Conservation (phyloP, 1,140 invertebrate species). For the Dufourea novaeangliae region DNA sequence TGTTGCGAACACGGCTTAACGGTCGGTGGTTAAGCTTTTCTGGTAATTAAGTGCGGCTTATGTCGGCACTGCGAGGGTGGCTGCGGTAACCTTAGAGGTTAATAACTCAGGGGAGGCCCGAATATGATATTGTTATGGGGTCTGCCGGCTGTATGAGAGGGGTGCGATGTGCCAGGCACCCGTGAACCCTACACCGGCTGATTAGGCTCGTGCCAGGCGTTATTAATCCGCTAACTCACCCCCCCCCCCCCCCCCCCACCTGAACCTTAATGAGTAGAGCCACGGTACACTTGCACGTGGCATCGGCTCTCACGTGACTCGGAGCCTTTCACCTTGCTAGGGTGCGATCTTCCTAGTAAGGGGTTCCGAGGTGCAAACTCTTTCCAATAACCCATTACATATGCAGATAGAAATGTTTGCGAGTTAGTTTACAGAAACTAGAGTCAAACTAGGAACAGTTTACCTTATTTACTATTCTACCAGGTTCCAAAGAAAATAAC, state of each 20-base stretch:
- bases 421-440: too few species aligned
- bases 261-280: constrained; percentile 70
- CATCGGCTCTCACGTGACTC: constrained; percentile 57
- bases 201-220: constrained; percentile 79
- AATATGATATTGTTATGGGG: constrained; percentile 81
- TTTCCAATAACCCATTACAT: not conserved
- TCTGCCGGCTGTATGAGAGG: constrained; percentile 61
- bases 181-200: constrained; percentile 77
- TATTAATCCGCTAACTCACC: constrained; percentile 79
- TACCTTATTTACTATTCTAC: too few species aligned
- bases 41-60: constrained; percentile 76
- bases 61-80: constrained; percentile 66
- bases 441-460: too few species aligned
- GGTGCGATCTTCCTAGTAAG: constrained; percentile 19
- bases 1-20: constrained; percentile 54
- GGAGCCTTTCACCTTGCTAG: not conserved
- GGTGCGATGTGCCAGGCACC: constrained; percentile 62
- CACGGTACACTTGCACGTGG: constrained; percentile 57
- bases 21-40: constrained; percentile 67
- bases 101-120: constrained; percentile 76
- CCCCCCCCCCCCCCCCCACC: too few species aligned
- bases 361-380: not conserved
- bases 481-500: too few species aligned
- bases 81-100: constrained; percentile 79
- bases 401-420: not conserved